These are phyloP conservation scores for Threskiornis aethiopicus DNA, from an alignment of 2,797 vertebrate species.

Conservation along the genomic window DNA sequence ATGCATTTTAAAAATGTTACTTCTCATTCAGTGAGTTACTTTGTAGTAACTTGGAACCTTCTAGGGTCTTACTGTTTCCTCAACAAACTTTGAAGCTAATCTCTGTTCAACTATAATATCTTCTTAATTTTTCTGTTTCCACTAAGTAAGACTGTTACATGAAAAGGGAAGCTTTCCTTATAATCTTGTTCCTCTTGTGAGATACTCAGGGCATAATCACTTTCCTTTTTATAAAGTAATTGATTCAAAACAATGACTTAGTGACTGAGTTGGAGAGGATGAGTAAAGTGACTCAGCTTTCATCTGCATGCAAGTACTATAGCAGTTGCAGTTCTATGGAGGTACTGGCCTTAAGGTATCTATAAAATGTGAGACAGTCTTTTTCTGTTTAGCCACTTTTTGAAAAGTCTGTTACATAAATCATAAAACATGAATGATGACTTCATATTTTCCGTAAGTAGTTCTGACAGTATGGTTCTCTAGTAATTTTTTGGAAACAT, in stretches of 20 bases:
- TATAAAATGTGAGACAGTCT: neutral
- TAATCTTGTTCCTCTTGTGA: neutral
- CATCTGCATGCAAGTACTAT: neutral
- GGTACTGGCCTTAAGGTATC: neutral
- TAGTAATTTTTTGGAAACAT: slow-evolving; percentile 46
- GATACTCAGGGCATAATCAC: neutral
- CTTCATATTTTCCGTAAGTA: neutral
- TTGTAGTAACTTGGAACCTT: neutral
- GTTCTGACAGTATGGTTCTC: slow-evolving; percentile 17
- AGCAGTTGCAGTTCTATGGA: neutral
- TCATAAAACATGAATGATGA: neutral
- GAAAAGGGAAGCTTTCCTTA: neutral
- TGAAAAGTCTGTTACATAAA: neutral
- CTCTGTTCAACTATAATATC: neutral
- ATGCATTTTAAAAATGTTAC: neutral
- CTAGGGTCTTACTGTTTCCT: neutral
- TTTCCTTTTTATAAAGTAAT: neutral
- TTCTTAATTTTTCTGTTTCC: neutral
- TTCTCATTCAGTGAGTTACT: neutral
- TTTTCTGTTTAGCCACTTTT: neutral
- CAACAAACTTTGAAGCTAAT: neutral
- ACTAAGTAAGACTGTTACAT: neutral
- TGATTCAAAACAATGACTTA: neutral
- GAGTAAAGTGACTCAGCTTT: neutral
- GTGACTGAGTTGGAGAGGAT: neutral